Evolutionary conservation across 2,797 vertebrate genomes (phyloP).

Genomic region (Urophycis tenuis): DNA sequence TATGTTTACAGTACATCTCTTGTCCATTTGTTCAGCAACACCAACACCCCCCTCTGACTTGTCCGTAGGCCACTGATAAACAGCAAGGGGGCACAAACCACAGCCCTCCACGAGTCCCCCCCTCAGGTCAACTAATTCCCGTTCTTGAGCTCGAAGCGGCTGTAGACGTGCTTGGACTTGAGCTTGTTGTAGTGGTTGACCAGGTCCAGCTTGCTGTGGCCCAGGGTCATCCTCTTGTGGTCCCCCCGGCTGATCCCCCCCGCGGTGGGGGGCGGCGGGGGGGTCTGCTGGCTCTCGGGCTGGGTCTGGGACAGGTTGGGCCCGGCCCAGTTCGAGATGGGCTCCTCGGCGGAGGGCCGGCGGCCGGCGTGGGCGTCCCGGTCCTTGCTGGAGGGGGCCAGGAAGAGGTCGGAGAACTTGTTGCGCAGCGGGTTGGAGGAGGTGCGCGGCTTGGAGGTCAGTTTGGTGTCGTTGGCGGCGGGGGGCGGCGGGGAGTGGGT

Average conservation of each 20-base stretch:
- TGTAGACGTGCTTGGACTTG: slow-evolving; percentile 82
- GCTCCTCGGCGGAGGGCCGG: slow-evolving; percentile 44
- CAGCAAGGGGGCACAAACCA: background rate
- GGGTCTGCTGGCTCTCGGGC: slow-evolving; percentile 66
- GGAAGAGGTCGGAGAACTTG: slow-evolving; percentile 66
- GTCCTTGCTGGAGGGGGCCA: slow-evolving; percentile 45
- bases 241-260: slow-evolving; percentile 58
- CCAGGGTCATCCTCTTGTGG: slow-evolving; percentile 88
- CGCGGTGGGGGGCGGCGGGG: slow-evolving; percentile 44
- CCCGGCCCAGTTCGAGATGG: slow-evolving; percentile 44
- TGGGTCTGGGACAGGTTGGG: slow-evolving; percentile 66
- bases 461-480: slow-evolving; percentile 46
- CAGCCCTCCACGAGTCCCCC: background rate
- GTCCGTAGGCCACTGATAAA: background rate
- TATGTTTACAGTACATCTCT: background rate
- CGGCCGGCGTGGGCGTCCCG: slow-evolving; percentile 50
- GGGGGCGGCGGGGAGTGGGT: slow-evolving; percentile 17
- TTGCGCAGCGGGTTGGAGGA: slow-evolving; percentile 53
- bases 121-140: slow-evolving; percentile 38
- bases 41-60: background rate
- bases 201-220: slow-evolving; percentile 95
- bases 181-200: slow-evolving; percentile 91
- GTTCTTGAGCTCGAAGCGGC: slow-evolving; percentile 84
- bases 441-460: slow-evolving; percentile 45
- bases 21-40: background rate